Evolutionary conservation across 2,113 vertebrate genomes (phyloP).

Genomic region (Colossoma macropomum): DNA sequence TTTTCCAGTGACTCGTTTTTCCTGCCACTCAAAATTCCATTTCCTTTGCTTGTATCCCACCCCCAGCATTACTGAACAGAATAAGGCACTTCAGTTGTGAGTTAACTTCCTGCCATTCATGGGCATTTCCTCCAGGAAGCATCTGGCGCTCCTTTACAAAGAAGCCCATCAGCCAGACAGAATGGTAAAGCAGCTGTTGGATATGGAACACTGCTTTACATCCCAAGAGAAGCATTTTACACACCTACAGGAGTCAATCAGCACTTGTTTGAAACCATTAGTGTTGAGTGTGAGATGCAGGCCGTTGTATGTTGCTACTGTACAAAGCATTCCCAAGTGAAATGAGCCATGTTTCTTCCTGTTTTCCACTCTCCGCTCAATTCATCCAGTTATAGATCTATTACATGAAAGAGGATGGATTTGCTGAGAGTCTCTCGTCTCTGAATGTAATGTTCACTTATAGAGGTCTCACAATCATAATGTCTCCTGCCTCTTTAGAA

Average conservation of each 20-base stretch:
- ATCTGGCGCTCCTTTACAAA: slow-evolving; percentile 64
- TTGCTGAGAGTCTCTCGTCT: not conserved
- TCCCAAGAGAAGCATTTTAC: slow-evolving; percentile 41
- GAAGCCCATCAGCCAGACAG: slow-evolving; percentile 21
- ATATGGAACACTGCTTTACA: slow-evolving; percentile 25
- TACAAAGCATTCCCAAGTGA: slow-evolving; percentile 9
- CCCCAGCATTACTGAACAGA: slow-evolving; percentile 23
- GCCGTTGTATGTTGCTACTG: slow-evolving; percentile 29
- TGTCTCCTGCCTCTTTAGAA: not conserved
- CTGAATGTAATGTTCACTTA: not conserved
- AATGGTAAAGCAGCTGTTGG: slow-evolving; percentile 33
- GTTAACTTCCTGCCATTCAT: slow-evolving; percentile 74
- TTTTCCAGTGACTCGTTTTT: slow-evolving; percentile 47
- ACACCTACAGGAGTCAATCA: slow-evolving; percentile 37
- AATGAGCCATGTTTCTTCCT: slow-evolving; percentile 21
- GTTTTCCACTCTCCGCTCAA: slow-evolving; percentile 7
- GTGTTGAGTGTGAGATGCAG: slow-evolving; percentile 26
- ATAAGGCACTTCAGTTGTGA: slow-evolving; percentile 33
- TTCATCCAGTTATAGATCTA: slow-evolving; percentile 22
- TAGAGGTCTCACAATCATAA: not conserved
- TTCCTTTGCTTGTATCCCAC: slow-evolving; percentile 44
- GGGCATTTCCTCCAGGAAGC: slow-evolving; percentile 73
- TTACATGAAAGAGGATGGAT: not conserved
- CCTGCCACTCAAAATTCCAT: slow-evolving; percentile 54
- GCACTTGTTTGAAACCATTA: slow-evolving; percentile 26